phyloP scores from a whole-genome alignment of 2,888 invertebrate species.

The Rugalucina vietnamica region DNA sequence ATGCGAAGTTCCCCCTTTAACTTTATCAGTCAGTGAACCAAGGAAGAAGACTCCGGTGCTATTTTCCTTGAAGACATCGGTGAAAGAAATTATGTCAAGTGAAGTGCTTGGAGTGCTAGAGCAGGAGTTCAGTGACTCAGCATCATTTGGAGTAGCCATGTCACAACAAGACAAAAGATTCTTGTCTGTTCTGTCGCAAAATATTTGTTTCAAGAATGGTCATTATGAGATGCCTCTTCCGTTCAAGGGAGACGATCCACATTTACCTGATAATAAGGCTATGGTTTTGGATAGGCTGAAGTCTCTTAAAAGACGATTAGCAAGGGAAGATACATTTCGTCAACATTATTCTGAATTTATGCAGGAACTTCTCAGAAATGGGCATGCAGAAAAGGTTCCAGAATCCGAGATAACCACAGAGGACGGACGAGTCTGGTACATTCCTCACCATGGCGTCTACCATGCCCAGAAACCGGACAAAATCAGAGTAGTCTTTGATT shows the following conservation, averaged over 20 bases:
- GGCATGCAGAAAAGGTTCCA: conserved; percentile 11
- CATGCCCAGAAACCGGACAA: conserved; percentile 9
- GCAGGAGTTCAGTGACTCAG: conserved; percentile 16
- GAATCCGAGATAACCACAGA: not conserved
- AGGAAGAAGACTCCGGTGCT: not conserved
- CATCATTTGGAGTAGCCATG: not conserved
- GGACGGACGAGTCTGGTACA: not conserved
- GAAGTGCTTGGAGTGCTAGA: conserved; percentile 9
- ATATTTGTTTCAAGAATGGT: not conserved
- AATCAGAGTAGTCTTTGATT: conserved; percentile 15
- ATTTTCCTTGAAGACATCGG: not conserved
- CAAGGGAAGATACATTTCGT: not conserved
- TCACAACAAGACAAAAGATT: conserved; percentile 19
- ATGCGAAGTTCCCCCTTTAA: not conserved
- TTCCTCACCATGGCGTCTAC: conserved; percentile 15
- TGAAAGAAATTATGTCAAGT: conserved; percentile 7
- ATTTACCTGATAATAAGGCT: conserved; percentile 21
- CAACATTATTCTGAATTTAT: conserved; percentile 18
- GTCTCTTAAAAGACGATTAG: not conserved
- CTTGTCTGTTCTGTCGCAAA: not conserved
- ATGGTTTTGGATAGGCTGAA: conserved; percentile 15
- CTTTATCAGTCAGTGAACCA: not conserved
- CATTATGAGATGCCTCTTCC: conserved; percentile 32
- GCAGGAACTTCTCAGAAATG: conserved; percentile 8
- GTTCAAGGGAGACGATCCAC: conserved; percentile 7